Base-by-base conservation (phyloP, 2,797 vertebrate species). In the Otolemur crassicaudatus region DNA sequence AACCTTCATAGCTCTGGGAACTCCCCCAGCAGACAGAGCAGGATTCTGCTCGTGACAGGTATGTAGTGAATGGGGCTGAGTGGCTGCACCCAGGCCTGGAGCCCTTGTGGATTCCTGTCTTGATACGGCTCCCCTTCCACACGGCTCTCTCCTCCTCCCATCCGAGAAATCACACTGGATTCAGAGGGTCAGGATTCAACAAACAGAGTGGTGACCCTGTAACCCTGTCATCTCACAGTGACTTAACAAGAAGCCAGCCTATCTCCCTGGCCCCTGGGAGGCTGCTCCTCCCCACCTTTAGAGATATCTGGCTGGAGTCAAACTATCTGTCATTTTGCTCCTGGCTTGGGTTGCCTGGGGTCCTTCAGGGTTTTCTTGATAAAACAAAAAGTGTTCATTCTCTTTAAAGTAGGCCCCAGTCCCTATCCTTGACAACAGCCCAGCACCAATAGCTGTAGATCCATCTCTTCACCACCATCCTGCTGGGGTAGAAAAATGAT, bases 321-420 rank as follows among this genome's bases (percentile, higher is more conserved):
- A 94, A 67, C 17, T 40, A 79, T 46, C 2, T 4, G 61, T 60
- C 77, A 65, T 84, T 90, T 65, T 49, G 20, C 70, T 94, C 67
- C 37, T 91, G 72, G n/a, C 40, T 70, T 95, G 20, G 43, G 49
- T 56, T 63, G 56, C 49, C 72, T 72, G n/a, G 37, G 63, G 29
- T 22, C 2, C 72, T 58, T 58, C 77, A 6, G 4, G 9, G 13
- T 80, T 85, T 92, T 72, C 79, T 76, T 88, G 73, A 94, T 60
- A 90, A 96, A 95, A 95, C 3, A 63, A 75, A 87, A 88, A 81
- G 53, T 23, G 49, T 61, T 75, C 27, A 2, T 5, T 75, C 40
- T 94, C 73, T 76, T 96, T 2, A 83, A 96, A 86, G 19, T 63
- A n/a, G 22, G 22, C 8, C 17, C 17, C 56, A 23, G 11, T 43